phyloP scores from a whole-genome alignment of 2,888 invertebrate genomes.

The Junonia oenone region DNA sequence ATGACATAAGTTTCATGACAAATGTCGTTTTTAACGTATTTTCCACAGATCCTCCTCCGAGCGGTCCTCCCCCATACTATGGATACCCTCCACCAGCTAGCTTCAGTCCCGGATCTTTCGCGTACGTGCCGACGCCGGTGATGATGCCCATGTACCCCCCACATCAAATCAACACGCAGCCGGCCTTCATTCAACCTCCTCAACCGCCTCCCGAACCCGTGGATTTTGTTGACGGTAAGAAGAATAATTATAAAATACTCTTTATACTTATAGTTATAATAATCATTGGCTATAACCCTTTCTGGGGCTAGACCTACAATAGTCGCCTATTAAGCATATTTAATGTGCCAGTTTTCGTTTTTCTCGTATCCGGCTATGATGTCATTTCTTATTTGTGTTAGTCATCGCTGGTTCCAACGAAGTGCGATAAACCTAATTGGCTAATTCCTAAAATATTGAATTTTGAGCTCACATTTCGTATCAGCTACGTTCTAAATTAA shows the following conservation, averaged over 20 bases:
- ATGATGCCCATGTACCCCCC: conserved; percentile 59
- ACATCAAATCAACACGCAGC: conserved; percentile 30
- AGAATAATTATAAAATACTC: background rate
- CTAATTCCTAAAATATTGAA: too few relatives aligned
- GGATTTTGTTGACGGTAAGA: conserved; percentile 37
- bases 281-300: background rate
- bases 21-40: background rate
- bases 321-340: too few relatives aligned
- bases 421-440: too few relatives aligned
- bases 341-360: too few relatives aligned
- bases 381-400: too few relatives aligned
- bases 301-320: too few relatives aligned
- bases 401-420: too few relatives aligned
- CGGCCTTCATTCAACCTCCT: conserved; percentile 47
- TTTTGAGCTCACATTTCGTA: too few relatives aligned
- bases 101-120: conserved; percentile 37
- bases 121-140: conserved; percentile 58
- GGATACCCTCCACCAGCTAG: conserved; percentile 38
- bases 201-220: conserved; percentile 41
- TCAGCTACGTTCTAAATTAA: too few relatives aligned
- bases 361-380: too few relatives aligned
- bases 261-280: background rate
- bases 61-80: conserved; percentile 37
- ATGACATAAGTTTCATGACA: too few relatives aligned
- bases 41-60: background rate